Conservation (phyloP, 1,140 invertebrate genomes). For the Diploscapter pachys region DNA sequence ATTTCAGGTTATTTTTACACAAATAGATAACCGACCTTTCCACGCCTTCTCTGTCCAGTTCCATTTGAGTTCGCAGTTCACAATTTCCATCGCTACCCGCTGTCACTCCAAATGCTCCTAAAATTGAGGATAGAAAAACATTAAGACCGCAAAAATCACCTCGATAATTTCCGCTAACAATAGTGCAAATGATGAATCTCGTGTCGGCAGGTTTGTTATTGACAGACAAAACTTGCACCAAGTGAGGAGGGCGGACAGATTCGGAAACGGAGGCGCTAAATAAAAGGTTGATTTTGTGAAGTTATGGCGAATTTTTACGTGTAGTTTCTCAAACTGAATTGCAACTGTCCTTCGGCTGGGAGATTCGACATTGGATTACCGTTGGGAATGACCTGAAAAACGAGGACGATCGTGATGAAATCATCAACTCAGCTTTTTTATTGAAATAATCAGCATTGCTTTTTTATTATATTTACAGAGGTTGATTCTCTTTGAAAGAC, state of each 20-base stretch:
- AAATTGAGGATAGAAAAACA: background rate
- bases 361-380: background rate
- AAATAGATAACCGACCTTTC: too few relatives aligned
- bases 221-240: conserved; percentile 46
- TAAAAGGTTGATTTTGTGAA: background rate
- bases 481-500: too few relatives aligned
- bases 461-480: too few relatives aligned
- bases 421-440: too few relatives aligned
- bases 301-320: conserved; percentile 40
- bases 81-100: conserved; percentile 47
- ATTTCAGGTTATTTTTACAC: too few relatives aligned
- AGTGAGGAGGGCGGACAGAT: conserved; percentile 47
- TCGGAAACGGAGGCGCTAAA: conserved; percentile 53
- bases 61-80: conserved; percentile 52
- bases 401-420: too few relatives aligned
- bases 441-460: too few relatives aligned
- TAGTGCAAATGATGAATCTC: conserved; percentile 55
- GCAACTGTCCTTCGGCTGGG: conserved; percentile 35
- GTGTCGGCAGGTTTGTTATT: conserved; percentile 52
- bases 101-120: conserved; percentile 29
- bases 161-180: conserved; percentile 51
- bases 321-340: conserved; percentile 49
- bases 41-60: conserved; percentile 50
- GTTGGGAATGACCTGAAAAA: too few relatives aligned
- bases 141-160: conserved; percentile 40